A percentile compares a stretch with the other conserved stretches of the same genome.
phyloP scores from a whole-genome alignment of 2,797 vertebrate species.

The Schizopygopsis pylzovi region DNA sequence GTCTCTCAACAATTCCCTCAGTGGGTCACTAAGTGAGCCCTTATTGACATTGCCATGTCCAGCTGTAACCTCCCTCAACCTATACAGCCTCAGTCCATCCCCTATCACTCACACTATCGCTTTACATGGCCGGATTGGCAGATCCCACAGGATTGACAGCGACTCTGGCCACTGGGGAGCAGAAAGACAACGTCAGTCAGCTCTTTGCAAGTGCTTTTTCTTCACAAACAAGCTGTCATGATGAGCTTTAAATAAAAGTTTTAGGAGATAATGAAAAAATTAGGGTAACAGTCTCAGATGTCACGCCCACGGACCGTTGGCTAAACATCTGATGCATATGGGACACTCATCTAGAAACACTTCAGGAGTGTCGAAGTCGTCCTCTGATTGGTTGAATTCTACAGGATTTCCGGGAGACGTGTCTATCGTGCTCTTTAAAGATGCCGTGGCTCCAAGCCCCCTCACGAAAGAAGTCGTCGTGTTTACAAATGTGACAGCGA shows the following conservation, averaged over 20 bases:
- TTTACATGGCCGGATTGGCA: constrained; percentile 28
- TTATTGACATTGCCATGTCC: constrained; percentile 57
- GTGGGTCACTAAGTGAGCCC: constrained; percentile 41
- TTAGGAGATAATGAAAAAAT: not conserved
- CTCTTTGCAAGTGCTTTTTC: not conserved
- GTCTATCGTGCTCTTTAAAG: too few species aligned
- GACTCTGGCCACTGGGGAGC: constrained; percentile 17
- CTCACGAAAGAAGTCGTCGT: too few species aligned
- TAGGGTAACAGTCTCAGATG: not conserved
- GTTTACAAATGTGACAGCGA: too few species aligned
- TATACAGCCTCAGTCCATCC: constrained; percentile 38
- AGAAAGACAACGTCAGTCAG: constrained; percentile 12
- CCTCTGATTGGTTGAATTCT: too few species aligned
- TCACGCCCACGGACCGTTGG: too few species aligned
- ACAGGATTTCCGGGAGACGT: too few species aligned
- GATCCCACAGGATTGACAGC: constrained; percentile 43
- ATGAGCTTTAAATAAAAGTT: not conserved
- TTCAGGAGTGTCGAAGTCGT: too few species aligned
- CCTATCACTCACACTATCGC: constrained; percentile 32
- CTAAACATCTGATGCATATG: too few species aligned
- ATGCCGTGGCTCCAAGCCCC: too few species aligned
- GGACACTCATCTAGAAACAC: too few species aligned
- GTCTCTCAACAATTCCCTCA: constrained; percentile 45
- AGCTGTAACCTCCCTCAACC: constrained; percentile 27
- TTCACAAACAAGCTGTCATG: not conserved